Conservation (phyloP, 1,140 invertebrate species). For the Pomacea maculata region DNA sequence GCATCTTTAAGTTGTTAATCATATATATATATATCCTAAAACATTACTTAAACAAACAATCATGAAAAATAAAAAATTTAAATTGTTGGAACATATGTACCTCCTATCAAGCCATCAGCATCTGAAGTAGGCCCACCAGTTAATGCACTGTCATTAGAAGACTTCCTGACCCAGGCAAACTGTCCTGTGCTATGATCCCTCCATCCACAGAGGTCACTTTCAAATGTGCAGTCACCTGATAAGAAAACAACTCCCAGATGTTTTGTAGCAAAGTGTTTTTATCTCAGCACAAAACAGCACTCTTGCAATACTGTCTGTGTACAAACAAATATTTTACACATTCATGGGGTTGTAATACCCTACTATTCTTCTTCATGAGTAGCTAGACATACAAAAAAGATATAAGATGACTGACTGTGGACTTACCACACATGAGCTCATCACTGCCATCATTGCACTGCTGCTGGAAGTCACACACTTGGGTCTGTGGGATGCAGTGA, state of each 20-base stretch:
- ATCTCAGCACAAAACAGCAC: too few species aligned
- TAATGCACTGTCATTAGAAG: slow-evolving; percentile 1
- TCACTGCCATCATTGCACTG: slow-evolving; percentile 62
- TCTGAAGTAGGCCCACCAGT: slow-evolving; percentile 80
- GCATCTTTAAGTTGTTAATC: too few species aligned
- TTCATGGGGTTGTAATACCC: too few species aligned
- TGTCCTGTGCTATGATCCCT: slow-evolving; percentile 20
- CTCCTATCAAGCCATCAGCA: background rate
- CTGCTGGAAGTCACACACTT: slow-evolving; percentile 76
- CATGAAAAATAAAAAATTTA: too few species aligned
- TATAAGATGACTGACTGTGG: background rate
- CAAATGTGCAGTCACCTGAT: slow-evolving; percentile 41
- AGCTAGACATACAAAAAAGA: too few species aligned
- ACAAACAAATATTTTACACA: too few species aligned
- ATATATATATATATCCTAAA: too few species aligned
- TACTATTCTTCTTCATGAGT: too few species aligned
- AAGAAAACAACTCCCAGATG: background rate
- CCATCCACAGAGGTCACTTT: slow-evolving; percentile 39
- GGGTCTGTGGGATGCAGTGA: slow-evolving; percentile 41
- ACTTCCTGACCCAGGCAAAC: slow-evolving; percentile 31
- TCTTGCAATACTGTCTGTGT: too few species aligned
- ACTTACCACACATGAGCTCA: slow-evolving; percentile 38
- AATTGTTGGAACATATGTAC: too few species aligned
- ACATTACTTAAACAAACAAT: too few species aligned
- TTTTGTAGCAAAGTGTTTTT: too few species aligned